Percentiles rank a stretch among this genome's conserved stretches.
phyloP scores from a whole-genome alignment of 2,888 invertebrate genomes.

The Dichetophora obliterata region DNA sequence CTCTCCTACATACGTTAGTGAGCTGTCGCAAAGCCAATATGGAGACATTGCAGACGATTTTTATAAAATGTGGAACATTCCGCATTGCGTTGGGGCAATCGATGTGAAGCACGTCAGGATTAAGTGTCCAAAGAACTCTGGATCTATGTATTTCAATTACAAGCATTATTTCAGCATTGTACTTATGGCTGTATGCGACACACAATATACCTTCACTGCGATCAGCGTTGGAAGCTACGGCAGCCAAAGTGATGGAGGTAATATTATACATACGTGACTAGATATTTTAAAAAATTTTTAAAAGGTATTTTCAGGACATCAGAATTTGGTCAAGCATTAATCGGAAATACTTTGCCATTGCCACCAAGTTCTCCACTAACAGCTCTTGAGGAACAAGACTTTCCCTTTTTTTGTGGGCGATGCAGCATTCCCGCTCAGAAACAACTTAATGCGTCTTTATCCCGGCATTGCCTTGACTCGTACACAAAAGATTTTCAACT shows the following conservation, averaged over 20 bases:
- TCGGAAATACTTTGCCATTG: slow-evolving; percentile 30
- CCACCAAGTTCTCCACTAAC: slow-evolving; percentile 36
- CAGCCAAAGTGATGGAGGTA: slow-evolving; percentile 31
- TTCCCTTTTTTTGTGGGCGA: background rate
- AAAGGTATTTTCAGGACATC: no score
- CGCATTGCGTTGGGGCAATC: slow-evolving; percentile 50
- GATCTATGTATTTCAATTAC: slow-evolving; percentile 23
- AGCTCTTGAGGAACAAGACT: no score
- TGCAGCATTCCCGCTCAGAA: no score
- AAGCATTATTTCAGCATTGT: slow-evolving; percentile 7
- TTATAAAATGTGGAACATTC: slow-evolving; percentile 46
- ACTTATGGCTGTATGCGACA: slow-evolving; percentile 21
- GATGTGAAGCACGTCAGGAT: slow-evolving; percentile 50
- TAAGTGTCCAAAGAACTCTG: slow-evolving; percentile 50
- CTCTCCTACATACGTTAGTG: slow-evolving; percentile 29
- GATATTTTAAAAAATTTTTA: no score
- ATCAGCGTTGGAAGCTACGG: slow-evolving; percentile 21
- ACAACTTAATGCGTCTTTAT: no score
- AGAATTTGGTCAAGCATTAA: slow-evolving; percentile 12
- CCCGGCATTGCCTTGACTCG: no score
- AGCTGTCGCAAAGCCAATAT: slow-evolving; percentile 21
- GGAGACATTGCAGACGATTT: slow-evolving; percentile 36
- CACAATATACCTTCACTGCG: slow-evolving; percentile 11
- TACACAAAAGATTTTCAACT: no score
- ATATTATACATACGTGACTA: background rate